phyloP scores from a whole-genome alignment of 92 coral and sea anemone species.

The Phymanthus crucifer region DNA sequence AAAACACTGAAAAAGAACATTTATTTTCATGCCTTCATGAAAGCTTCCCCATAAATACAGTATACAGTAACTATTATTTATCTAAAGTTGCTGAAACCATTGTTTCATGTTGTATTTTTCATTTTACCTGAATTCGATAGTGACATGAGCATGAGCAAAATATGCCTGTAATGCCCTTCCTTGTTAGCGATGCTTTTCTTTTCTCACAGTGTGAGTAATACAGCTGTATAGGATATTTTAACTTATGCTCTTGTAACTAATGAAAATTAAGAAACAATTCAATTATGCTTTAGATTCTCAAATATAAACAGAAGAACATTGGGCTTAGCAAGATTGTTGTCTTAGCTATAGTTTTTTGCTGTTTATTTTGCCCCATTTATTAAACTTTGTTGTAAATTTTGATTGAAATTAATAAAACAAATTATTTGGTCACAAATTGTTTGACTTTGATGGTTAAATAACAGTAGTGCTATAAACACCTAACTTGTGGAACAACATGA shows the following conservation, averaged over 20 bases:
- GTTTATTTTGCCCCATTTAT: neutral
- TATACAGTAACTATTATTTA: neutral
- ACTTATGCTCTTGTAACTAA: neutral
- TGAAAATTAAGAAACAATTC: neutral
- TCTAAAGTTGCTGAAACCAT: neutral
- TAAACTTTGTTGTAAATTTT: conserved; percentile 22
- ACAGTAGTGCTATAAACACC: neutral
- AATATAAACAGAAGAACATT: neutral
- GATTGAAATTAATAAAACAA: conserved; percentile 28
- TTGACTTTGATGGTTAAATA: neutral
- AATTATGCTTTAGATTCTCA: neutral
- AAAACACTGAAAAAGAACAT: neutral
- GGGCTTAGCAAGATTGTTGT: neutral
- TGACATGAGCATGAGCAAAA: neutral
- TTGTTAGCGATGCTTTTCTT: neutral
- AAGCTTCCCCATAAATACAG: neutral
- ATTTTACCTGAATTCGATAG: neutral
- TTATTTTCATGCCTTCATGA: neutral
- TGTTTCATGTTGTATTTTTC: too few relatives aligned
- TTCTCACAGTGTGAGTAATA: neutral
- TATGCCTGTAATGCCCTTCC: neutral
- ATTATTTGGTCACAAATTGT: neutral
- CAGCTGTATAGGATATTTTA: neutral
- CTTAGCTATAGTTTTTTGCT: neutral
- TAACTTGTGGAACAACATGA: neutral